Percentiles rank a stretch among this genome's conserved stretches.
These are phyloP conservation scores for Sebastes umbrosus DNA, from an alignment of 2,797 vertebrate species.

Conservation along the genomic window DNA sequence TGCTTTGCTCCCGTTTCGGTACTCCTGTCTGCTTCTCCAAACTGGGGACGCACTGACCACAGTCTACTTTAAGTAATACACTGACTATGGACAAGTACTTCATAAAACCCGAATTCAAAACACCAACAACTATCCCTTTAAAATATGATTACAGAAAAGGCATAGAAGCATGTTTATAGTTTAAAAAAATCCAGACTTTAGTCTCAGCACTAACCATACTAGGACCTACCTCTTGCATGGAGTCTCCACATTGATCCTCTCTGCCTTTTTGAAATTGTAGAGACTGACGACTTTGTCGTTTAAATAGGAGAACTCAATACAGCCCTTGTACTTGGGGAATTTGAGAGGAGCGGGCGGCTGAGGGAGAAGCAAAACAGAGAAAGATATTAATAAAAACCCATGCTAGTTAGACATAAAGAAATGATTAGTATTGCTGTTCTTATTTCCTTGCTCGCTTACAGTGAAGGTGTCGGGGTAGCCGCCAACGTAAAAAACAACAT, in stretches of 20 bases:
- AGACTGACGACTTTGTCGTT: conserved; percentile 90
- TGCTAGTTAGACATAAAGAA: neutral
- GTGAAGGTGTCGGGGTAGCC: conserved; percentile 81
- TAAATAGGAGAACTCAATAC: conserved; percentile 90
- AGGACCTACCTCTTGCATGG: conserved; percentile 80
- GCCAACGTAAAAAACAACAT: conserved; percentile 84
- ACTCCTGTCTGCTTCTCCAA: neutral
- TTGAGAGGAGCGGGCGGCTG: conserved; percentile 87
- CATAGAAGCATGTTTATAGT: neutral
- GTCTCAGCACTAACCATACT: neutral
- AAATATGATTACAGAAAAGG: neutral
- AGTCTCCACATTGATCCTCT: conserved; percentile 48
- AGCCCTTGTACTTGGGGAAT: conserved; percentile 87
- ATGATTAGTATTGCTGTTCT: neutral
- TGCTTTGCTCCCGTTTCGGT: neutral
- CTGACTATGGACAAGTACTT: neutral
- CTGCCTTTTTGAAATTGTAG: conserved; percentile 88
- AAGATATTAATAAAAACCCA: neutral
- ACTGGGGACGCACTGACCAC: neutral
- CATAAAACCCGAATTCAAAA: neutral
- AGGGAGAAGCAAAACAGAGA: conserved; percentile 26
- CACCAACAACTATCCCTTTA: neutral
- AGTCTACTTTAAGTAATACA: neutral
- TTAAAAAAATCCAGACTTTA: neutral
- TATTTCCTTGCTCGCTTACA: conserved; percentile 62